A percentile compares a stretch with the other conserved stretches of the same genome.
Evolutionary conservation across 2,797 vertebrate genomes (phyloP).

Genomic region (Geotrypetes seraphini): DNA sequence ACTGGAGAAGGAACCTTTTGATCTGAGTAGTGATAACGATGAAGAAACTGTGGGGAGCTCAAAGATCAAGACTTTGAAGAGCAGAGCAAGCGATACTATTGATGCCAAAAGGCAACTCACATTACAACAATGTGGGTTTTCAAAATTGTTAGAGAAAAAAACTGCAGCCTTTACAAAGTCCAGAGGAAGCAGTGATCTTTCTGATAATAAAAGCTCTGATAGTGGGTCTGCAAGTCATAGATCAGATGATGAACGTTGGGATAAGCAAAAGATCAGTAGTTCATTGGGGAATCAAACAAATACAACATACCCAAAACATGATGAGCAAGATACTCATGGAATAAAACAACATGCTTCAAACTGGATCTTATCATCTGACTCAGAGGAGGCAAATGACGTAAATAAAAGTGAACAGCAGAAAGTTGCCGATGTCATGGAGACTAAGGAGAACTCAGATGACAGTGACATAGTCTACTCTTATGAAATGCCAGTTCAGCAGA

Average conservation of each 20-base stretch:
- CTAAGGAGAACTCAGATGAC: constrained; percentile 32
- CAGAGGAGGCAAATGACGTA: constrained; percentile 27
- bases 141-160: constrained; percentile 51
- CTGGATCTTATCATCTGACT: constrained; percentile 30
- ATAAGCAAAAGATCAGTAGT: constrained; percentile 12
- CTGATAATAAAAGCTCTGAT: constrained; percentile 10
- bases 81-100: constrained; percentile 7
- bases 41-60: constrained; percentile 49
- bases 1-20: constrained; percentile 24
- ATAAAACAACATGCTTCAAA: constrained; percentile 2
- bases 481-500: constrained; percentile 16
- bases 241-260: constrained; percentile 15
- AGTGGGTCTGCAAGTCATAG: too few species aligned
- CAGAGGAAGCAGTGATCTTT: background rate
- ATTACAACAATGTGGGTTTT: constrained; percentile 69
- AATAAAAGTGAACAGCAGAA: constrained; percentile 1
- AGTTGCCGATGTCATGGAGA: constrained; percentile 23
- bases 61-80: constrained; percentile 16
- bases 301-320: constrained; percentile 1
- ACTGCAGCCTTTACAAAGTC: constrained; percentile 17
- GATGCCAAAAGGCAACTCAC: constrained; percentile 42
- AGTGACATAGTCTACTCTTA: constrained; percentile 37
- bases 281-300: constrained; percentile 2
- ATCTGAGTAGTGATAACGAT: constrained; percentile 75
- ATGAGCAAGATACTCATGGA: background rate